Base-by-base conservation (phyloP, 2,113 vertebrate genomes). In the Oxyruncus cristatus region DNA sequence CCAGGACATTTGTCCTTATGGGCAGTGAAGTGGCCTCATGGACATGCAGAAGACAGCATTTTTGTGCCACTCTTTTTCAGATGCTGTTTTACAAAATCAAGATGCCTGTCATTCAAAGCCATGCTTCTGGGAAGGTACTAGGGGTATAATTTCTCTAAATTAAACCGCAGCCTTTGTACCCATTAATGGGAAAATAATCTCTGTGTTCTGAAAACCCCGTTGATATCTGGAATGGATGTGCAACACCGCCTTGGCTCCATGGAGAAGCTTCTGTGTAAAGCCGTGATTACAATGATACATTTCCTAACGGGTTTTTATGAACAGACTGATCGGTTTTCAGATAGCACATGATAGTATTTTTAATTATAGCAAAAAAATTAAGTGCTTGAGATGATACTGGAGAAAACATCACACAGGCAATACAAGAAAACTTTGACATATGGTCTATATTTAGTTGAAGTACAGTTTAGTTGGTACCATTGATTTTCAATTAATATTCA, bases 401-500 rank as follows among this genome's bases (percentile, higher is more conserved):
- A 80, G 46, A 56, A 83, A 82, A 24, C 66, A 63, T 78, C 30
- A 19, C 41, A 44, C 4, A 53, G 61, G 30, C 2, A 5, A 49
- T 58, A 81, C 9, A 56, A 35, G 58, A 67, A 61, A 55, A 61
- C 37, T 62, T 88, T 37, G 66, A 93, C 37, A 49, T 85, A 11
- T 37, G 65, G 26, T 71, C 32, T 16, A 3, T 81, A n/a, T 89
- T 77, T 65, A 75, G 73, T 58, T 95, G 62, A 92, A 87, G n/a
- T 56, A 62, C 32, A 63, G 39, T 63, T 68, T 75, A 88, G 61
- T 62, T 70, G 58, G 58, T 89, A 24, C 44, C 16, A 80, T 78
- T 88, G 95, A 92, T 93, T 96, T 92, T 86, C 72, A 86, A 55
- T 88, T 96, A 90, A 94, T 93, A 92, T 37, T 92, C 75, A 65